A percentile compares a stretch with the other conserved stretches of the same genome.
These are phyloP conservation scores for Mystacornis crossleyi DNA, from an alignment of 2,113 vertebrate species.

Conservation along the genomic window DNA sequence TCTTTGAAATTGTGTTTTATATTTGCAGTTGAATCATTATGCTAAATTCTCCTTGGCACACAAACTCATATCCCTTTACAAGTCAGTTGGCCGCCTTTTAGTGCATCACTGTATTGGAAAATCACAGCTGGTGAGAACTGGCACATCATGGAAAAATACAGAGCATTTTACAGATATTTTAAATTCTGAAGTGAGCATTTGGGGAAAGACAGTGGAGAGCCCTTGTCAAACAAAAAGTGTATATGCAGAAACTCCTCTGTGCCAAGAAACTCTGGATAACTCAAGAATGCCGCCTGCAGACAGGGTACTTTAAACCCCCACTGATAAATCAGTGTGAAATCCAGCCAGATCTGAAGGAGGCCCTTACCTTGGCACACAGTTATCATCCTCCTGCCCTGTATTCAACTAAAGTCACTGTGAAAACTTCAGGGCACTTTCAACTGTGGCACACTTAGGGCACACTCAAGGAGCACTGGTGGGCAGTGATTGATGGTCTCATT, in stretches of 20 bases:
- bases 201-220: not conserved
- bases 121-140: conserved; percentile 21
- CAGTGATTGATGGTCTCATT: not conserved
- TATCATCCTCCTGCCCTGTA: not conserved
- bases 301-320: not conserved
- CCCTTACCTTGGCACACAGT: not conserved
- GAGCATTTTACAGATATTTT: not conserved
- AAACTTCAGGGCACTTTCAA: not conserved
- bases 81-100: conserved; percentile 24
- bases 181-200: not conserved
- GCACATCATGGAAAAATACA: not conserved
- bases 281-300: not conserved
- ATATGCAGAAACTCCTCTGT: not conserved
- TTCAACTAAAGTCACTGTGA: not conserved
- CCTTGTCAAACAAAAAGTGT: not conserved
- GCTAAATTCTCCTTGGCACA: conserved; percentile 10
- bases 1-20: not conserved
- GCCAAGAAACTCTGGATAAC: not conserved
- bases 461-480: not conserved
- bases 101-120: conserved; percentile 1
- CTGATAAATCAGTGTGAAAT: not conserved
- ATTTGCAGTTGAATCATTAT: not conserved
- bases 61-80: not conserved
- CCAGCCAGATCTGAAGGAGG: not conserved
- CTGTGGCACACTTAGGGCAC: not conserved